Conservation (phyloP, 2,888 invertebrate genomes). For the Hypercompe scribonia region DNA sequence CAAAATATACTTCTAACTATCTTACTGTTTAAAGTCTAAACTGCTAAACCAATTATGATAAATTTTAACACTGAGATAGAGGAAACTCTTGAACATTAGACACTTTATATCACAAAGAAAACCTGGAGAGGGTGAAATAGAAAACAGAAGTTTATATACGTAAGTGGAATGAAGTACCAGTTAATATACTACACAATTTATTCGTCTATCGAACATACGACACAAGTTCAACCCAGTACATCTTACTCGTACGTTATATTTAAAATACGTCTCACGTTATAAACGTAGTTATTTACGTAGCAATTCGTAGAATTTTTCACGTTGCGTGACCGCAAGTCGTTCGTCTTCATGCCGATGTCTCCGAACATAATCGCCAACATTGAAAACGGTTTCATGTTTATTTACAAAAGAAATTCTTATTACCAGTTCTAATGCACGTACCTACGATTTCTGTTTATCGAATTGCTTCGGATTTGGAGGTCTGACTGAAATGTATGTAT, state of each 20-base stretch:
- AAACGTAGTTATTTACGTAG: too few species aligned
- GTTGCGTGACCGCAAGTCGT: constrained; percentile 43
- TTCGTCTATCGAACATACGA: background rate
- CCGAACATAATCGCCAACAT: constrained; percentile 34
- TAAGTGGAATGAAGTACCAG: too few species aligned
- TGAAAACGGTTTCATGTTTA: constrained; percentile 43
- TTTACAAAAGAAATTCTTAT: constrained; percentile 18
- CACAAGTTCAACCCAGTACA: background rate
- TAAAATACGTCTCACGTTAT: background rate
- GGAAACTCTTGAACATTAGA: background rate
- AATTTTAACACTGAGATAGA: too few species aligned
- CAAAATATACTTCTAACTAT: too few species aligned
- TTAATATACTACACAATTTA: background rate
- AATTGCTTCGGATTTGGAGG: background rate
- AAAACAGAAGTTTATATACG: background rate
- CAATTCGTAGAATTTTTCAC: constrained; percentile 62
- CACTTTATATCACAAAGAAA: background rate
- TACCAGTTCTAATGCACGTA: constrained; percentile 16
- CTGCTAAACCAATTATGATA: too few species aligned
- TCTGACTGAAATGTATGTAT: too few species aligned
- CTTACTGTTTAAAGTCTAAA: too few species aligned
- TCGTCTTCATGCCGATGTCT: constrained; percentile 90
- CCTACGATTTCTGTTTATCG: background rate
- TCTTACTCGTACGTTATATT: background rate
- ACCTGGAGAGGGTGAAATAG: background rate